Evolutionary conservation across 2,888 invertebrate genomes (phyloP).

Genomic region (Limnephilus marmoratus): DNA sequence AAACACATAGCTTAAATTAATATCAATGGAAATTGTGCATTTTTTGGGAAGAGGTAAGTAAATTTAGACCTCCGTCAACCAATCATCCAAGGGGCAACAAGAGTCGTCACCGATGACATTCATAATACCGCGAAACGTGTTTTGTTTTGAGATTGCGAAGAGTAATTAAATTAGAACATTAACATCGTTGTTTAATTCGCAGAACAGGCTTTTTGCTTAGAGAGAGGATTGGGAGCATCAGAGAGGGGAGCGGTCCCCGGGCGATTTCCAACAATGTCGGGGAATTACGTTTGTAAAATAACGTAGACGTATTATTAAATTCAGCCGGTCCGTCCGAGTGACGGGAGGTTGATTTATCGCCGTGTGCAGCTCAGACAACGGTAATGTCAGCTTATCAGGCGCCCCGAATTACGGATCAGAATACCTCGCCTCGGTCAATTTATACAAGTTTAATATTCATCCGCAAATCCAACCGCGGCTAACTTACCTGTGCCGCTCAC

Average conservation of each 20-base stretch:
- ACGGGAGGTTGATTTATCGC: conserved; percentile 19
- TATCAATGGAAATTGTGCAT: not conserved
- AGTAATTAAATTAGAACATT: conserved; percentile 6
- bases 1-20: too few species aligned
- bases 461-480: not conserved
- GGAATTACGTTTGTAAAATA: conserved; percentile 4
- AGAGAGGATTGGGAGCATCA: not conserved
- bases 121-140: not conserved
- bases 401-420: not conserved
- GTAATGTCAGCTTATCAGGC: conserved; percentile 14
- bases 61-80: not conserved
- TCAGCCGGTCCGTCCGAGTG: not conserved
- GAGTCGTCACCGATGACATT: not conserved
- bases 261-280: not conserved
- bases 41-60: too few species aligned
- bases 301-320: conserved; percentile 26
- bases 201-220: not conserved
- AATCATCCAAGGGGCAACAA: not conserved
- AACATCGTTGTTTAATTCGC: conserved; percentile 15
- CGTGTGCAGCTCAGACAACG: conserved; percentile 1
- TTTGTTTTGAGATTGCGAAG: not conserved
- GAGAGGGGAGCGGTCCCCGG: not conserved
- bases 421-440: conserved; percentile 2
- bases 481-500: not conserved
- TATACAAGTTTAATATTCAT: not conserved